Percentiles rank a stretch among this genome's conserved stretches.
Conservation (phyloP, 2,113 vertebrate species). For the Petroica traversi region DNA sequence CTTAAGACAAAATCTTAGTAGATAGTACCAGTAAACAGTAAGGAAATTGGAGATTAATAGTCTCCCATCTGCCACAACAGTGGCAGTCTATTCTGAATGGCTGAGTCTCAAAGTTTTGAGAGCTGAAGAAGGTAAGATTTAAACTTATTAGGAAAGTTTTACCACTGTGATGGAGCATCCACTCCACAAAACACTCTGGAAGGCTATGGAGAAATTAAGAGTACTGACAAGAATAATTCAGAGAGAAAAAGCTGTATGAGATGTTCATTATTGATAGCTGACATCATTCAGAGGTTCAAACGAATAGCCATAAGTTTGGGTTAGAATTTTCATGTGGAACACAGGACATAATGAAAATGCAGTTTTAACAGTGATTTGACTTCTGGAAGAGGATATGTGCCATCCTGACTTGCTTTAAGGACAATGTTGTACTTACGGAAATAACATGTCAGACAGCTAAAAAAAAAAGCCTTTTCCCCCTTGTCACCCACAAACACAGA, state of each 20-base stretch:
- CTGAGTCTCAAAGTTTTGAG: background rate
- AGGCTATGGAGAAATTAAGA: background rate
- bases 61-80: background rate
- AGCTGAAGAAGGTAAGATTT: background rate
- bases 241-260: background rate
- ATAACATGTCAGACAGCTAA: background rate
- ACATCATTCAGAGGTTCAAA: background rate
- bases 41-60: background rate
- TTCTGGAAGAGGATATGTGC: background rate
- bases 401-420: background rate
- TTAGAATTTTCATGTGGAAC: background rate
- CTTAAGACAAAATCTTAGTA: background rate
- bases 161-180: background rate
- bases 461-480: background rate
- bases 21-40: background rate
- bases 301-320: background rate
- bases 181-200: background rate
- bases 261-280: background rate
- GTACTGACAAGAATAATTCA: background rate
- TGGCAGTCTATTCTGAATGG: background rate
- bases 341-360: background rate
- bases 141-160: background rate
- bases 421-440: background rate
- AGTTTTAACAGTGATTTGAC: background rate
- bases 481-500: background rate